phyloP scores from a whole-genome alignment of 1,140 invertebrate genomes.

The Brachionus paranguensis region DNA sequence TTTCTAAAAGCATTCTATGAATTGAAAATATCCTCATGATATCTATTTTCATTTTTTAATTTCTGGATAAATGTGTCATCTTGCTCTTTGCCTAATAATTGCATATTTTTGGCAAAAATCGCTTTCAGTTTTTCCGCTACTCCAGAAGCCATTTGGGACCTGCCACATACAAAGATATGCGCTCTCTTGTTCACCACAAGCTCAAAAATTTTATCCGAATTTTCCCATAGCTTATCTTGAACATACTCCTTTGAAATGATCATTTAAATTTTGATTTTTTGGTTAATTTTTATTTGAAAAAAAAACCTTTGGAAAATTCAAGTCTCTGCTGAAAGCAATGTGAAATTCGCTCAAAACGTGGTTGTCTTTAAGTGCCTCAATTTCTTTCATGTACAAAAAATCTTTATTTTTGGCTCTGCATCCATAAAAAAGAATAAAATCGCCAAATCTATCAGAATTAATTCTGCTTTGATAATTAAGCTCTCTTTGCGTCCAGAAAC shows the following conservation, averaged over 20 bases:
- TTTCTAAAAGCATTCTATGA: conserved; percentile 45
- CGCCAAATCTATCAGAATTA: conserved; percentile 59
- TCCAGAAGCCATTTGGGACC: conserved; percentile 94
- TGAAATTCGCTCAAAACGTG: conserved; percentile 72
- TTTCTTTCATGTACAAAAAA: conserved; percentile 74
- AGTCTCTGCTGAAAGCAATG: conserved; percentile 77
- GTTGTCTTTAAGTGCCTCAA: conserved; percentile 67
- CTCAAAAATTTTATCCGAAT: conserved; percentile 81
- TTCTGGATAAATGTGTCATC: conserved; percentile 81
- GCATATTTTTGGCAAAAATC: conserved; percentile 28
- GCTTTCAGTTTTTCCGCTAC: conserved; percentile 77
- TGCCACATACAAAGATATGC: conserved; percentile 96
- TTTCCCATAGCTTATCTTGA: conserved; percentile 80
- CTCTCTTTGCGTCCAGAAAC: not conserved
- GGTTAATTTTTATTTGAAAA: too few species aligned
- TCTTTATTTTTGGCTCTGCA: conserved; percentile 75
- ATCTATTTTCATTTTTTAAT: not conserved
- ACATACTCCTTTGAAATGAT: conserved; percentile 70
- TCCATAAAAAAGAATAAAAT: conserved; percentile 82
- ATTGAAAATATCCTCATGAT: not conserved
- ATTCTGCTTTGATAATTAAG: not conserved
- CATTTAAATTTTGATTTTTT: too few species aligned
- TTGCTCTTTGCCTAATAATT: conserved; percentile 69
- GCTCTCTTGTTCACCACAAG: conserved; percentile 83
- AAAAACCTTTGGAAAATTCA: conserved; percentile 61